phyloP scores from a whole-genome alignment of 2,888 invertebrate genomes.

The Aphidoletes aphidimyza region DNA sequence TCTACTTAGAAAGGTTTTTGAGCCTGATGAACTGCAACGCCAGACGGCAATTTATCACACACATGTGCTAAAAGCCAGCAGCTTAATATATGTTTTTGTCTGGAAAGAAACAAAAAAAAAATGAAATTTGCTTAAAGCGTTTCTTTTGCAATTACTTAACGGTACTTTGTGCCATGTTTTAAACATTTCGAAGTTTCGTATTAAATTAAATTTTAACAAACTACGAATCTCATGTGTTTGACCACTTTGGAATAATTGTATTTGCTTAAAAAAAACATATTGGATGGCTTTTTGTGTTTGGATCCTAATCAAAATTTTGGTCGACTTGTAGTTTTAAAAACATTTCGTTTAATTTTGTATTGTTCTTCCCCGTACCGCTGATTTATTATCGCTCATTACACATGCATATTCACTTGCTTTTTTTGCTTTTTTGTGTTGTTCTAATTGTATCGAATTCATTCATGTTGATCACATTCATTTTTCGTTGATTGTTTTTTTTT shows the following conservation, averaged over 20 bases:
- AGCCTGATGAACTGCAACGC: neutral
- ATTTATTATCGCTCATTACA: slow-evolving; percentile 5
- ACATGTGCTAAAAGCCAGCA: slow-evolving; percentile 16
- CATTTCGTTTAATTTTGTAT: neutral
- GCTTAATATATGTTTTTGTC: neutral
- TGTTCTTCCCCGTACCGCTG: neutral
- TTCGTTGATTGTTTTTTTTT: neutral
- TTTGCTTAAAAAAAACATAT: neutral
- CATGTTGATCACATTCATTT: neutral
- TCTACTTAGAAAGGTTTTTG: neutral
- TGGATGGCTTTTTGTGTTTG: slow-evolving; percentile 32
- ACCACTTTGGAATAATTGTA: neutral
- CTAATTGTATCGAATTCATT: neutral
- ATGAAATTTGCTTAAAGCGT: neutral
- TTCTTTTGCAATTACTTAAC: neutral
- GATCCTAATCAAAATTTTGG: slow-evolving; percentile 51
- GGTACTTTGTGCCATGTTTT: neutral
- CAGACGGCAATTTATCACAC: slow-evolving; percentile 37
- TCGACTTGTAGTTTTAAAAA: slow-evolving; percentile 11
- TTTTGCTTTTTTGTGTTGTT: neutral
- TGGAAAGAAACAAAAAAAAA: no score
- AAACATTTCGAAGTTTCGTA: neutral
- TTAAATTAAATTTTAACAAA: neutral
- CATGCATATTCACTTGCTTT: slow-evolving; percentile 1
- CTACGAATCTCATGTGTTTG: neutral